Percentiles rank a stretch among this genome's conserved stretches.
phyloP scores from a whole-genome alignment of 1,140 invertebrate species.

The Drosophila guanche region DNA sequence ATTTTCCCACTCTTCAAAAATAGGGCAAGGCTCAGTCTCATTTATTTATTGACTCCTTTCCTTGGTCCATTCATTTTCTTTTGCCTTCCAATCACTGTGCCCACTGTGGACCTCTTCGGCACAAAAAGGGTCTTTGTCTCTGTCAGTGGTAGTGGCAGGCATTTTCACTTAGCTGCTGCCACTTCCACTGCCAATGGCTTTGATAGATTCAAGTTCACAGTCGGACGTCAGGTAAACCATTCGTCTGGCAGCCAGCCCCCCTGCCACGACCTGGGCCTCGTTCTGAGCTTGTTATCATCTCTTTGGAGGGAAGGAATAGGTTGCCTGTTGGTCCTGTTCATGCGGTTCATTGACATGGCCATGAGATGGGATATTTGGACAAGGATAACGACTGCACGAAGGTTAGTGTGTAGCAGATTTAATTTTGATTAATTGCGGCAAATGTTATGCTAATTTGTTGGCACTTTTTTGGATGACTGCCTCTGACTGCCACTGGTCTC shows the following conservation, averaged over 20 bases:
- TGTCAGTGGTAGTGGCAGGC: slow-evolving; percentile 56
- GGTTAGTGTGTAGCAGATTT: slow-evolving; percentile 6
- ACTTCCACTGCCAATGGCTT: slow-evolving; percentile 25
- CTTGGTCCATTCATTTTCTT: no score
- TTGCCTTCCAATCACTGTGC: slow-evolving; percentile 11
- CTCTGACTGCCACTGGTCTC: background rate
- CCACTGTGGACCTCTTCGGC: background rate
- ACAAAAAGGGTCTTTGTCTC: slow-evolving; percentile 31
- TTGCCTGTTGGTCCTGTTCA: slow-evolving; percentile 26
- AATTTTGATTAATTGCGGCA: slow-evolving; percentile 75
- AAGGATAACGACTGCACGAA: background rate
- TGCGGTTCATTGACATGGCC: slow-evolving; percentile 55
- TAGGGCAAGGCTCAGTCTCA: no score
- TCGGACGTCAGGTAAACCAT: slow-evolving; percentile 58
- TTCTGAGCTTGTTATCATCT: slow-evolving; percentile 25
- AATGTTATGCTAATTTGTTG: slow-evolving; percentile 74
- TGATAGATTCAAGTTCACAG: slow-evolving; percentile 68
- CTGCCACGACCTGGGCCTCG: background rate
- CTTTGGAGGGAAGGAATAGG: slow-evolving; percentile 6
- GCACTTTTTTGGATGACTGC: slow-evolving; percentile 53
- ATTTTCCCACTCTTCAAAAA: no score
- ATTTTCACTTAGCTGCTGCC: slow-evolving; percentile 39
- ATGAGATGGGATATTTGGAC: slow-evolving; percentile 4
- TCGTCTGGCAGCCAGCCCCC: slow-evolving; percentile 9
- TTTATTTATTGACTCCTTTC: background rate